phyloP scores from a whole-genome alignment of 2,888 invertebrate species.

The Parasteatoda lunata region DNA sequence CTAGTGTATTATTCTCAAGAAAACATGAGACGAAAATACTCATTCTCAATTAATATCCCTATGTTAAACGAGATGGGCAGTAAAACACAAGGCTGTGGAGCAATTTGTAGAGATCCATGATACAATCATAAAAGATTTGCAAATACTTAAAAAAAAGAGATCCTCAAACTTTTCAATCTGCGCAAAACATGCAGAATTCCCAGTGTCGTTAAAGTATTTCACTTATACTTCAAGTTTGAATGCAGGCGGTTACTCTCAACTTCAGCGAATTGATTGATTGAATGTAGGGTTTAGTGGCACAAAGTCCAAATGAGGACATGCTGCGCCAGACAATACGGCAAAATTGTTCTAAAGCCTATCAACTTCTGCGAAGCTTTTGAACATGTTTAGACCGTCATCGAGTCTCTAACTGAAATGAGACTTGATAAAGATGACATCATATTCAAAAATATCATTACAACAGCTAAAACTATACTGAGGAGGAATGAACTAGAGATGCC shows the following conservation, averaged over 20 bases:
- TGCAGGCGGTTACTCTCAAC: conserved; percentile 2
- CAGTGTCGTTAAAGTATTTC: background rate
- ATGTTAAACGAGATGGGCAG: background rate
- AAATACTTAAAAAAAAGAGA: background rate
- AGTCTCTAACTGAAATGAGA: background rate
- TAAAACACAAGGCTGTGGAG: background rate
- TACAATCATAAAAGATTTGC: conserved; percentile 2
- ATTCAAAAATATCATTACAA: no score
- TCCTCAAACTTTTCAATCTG: conserved; percentile 13
- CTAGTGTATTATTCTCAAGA: background rate
- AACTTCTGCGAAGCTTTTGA: background rate
- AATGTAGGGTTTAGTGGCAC: no score
- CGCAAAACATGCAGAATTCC: no score
- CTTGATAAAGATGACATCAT: no score
- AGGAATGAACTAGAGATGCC: background rate
- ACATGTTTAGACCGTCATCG: conserved; percentile 14
- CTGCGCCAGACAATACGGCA: no score
- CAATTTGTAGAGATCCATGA: conserved; percentile 1
- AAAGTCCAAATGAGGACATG: no score
- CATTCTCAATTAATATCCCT: conserved; percentile 21
- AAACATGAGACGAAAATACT: background rate
- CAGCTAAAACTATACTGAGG: no score
- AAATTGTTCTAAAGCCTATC: no score
- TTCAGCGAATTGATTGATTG: no score
- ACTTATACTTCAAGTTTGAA: conserved; percentile 4